phyloP scores from a whole-genome alignment of 1,140 invertebrate species.

The Drosophila aff. region DNA sequence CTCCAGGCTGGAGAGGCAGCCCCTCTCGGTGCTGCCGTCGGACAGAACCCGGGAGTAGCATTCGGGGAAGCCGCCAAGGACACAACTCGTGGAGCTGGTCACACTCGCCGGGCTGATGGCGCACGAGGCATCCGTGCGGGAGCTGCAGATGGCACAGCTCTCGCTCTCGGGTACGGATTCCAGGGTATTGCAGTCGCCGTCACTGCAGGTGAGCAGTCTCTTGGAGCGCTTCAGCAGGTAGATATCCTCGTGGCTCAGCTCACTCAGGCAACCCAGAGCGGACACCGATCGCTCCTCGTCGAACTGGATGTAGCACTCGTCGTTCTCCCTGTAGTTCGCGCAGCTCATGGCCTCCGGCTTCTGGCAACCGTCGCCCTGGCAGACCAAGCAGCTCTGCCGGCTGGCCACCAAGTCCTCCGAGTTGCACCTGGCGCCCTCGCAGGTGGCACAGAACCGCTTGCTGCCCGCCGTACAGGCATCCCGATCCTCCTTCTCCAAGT shows the following conservation, averaged over 20 bases:
- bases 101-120: constrained; percentile 57
- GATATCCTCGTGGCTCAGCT: constrained; percentile 61
- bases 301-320: constrained; percentile 68
- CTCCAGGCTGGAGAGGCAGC: constrained; percentile 73
- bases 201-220: constrained; percentile 58
- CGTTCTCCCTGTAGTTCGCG: constrained; percentile 57
- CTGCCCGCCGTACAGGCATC: constrained; percentile 42
- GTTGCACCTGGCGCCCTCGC: constrained; percentile 61
- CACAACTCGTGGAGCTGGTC: constrained; percentile 41
- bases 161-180: constrained; percentile 54
- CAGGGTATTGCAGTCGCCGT: constrained; percentile 63
- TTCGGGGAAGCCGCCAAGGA: constrained; percentile 52
- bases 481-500: constrained; percentile 66
- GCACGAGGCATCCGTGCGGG: constrained; percentile 68
- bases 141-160: constrained; percentile 66
- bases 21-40: constrained; percentile 75
- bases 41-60: constrained; percentile 68
- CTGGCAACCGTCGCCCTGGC: constrained; percentile 67
- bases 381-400: constrained; percentile 66
- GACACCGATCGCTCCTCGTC: constrained; percentile 61
- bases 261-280: constrained; percentile 60
- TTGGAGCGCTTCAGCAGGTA: constrained; percentile 51
- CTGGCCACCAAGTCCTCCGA: constrained; percentile 52
- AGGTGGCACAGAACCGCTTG: constrained; percentile 56
- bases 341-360: constrained; percentile 40